phyloP scores from a whole-genome alignment of 2,113 vertebrate species.

The Ptilonorhynchus violaceus region DNA sequence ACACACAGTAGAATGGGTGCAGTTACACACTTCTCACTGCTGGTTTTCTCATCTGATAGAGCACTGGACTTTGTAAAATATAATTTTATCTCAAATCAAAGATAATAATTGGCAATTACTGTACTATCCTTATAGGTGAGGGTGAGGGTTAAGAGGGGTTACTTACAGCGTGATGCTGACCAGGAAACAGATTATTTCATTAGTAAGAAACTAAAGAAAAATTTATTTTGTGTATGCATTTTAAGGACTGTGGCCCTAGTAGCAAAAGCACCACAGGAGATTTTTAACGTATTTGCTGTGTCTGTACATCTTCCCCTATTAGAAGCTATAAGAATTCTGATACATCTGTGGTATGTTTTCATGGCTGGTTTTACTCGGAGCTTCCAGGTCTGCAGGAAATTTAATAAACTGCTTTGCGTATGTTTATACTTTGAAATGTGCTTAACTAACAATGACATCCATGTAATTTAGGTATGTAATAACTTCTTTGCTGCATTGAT shows the following conservation, averaged over 20 bases:
- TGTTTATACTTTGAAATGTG: neutral
- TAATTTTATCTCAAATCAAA: neutral
- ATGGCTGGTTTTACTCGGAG: neutral
- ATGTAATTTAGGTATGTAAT: neutral
- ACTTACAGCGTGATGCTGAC: neutral
- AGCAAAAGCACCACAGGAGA: neutral
- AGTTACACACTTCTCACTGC: neutral
- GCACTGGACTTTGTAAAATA: neutral
- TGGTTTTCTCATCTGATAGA: neutral
- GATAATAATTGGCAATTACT: neutral
- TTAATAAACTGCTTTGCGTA: neutral
- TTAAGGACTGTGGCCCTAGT: neutral
- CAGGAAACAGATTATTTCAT: neutral
- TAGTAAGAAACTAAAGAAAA: neutral
- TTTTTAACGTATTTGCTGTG: neutral
- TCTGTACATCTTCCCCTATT: neutral
- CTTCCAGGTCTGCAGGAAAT: neutral
- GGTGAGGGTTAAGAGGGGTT: neutral
- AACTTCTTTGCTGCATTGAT: neutral
- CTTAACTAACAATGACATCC: neutral
- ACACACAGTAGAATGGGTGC: neutral
- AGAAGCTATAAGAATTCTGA: neutral
- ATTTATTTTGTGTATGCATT: neutral
- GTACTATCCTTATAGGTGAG: neutral
- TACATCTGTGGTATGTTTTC: neutral